Evolutionary conservation across 2,113 vertebrate species (phyloP).

Genomic region (Siphamia tubifer): DNA sequence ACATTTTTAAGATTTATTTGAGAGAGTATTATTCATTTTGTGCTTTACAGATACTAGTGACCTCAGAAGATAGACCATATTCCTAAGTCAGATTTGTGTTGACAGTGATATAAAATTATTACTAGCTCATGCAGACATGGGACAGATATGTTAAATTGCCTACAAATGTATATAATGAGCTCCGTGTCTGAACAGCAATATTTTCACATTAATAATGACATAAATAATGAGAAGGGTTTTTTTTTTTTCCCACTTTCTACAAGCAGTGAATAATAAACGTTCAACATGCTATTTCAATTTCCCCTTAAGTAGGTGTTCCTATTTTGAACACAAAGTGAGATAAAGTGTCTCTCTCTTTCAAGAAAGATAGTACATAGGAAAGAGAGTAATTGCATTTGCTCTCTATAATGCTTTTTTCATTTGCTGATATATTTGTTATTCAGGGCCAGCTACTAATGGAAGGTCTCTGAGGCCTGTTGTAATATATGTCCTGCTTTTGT

Average conservation of each 20-base stretch:
- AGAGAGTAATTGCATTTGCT: background rate
- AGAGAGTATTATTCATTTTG: too few species aligned
- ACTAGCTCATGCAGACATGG: too few species aligned
- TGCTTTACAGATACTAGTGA: too few species aligned
- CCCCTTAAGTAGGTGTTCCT: background rate
- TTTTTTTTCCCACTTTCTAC: background rate
- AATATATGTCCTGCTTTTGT: background rate
- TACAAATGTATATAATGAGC: too few species aligned
- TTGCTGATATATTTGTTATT: background rate
- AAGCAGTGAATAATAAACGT: background rate
- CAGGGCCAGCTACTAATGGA: background rate
- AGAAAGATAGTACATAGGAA: background rate
- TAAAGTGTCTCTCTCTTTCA: background rate
- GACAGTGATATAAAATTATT: too few species aligned
- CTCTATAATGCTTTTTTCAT: background rate
- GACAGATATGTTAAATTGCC: too few species aligned
- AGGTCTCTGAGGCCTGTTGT: background rate
- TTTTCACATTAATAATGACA: background rate
- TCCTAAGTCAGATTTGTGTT: too few species aligned
- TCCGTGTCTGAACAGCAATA: too few species aligned
- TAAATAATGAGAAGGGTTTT: background rate
- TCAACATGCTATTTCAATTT: background rate
- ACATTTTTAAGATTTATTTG: too few species aligned
- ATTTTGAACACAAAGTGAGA: background rate
- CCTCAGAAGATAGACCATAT: too few species aligned